phyloP scores from a whole-genome alignment of 2,888 invertebrate species.

The Apamea monoglypha region DNA sequence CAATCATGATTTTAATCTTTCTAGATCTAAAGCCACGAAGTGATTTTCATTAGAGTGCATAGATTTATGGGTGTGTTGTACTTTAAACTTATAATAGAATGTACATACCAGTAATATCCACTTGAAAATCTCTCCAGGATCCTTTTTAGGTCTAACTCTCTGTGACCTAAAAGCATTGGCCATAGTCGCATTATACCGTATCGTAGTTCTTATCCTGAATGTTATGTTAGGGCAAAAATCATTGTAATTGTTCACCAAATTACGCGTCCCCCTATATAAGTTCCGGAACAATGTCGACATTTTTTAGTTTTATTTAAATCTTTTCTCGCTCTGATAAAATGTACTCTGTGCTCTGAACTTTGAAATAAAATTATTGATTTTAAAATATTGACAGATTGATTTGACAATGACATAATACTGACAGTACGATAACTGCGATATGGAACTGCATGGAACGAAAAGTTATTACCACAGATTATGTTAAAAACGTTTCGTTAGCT shows the following conservation, averaged over 20 bases:
- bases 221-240: constrained; percentile 66
- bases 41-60: background rate
- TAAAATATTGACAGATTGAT: background rate
- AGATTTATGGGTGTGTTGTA: background rate
- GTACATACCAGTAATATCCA: constrained; percentile 83
- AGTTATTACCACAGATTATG: constrained; percentile 13
- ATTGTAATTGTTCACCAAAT: constrained; percentile 57
- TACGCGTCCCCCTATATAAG: constrained; percentile 67
- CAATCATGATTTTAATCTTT: background rate
- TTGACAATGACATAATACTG: background rate
- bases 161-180: constrained; percentile 74
- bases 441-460: background rate
- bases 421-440: background rate
- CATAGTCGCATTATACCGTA: constrained; percentile 74
- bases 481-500: background rate
- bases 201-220: constrained; percentile 67
- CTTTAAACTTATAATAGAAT: background rate
- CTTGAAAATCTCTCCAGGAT: constrained; percentile 83
- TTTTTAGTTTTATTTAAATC: constrained; percentile 25
- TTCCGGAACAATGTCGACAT: constrained; percentile 70
- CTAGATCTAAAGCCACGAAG: background rate
- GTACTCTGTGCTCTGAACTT: no score
- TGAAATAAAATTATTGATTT: background rate
- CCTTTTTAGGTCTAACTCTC: constrained; percentile 74
- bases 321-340: background rate